phyloP scores from a whole-genome alignment of 2,797 vertebrate genomes.

The Bradypodion pumilum region DNA sequence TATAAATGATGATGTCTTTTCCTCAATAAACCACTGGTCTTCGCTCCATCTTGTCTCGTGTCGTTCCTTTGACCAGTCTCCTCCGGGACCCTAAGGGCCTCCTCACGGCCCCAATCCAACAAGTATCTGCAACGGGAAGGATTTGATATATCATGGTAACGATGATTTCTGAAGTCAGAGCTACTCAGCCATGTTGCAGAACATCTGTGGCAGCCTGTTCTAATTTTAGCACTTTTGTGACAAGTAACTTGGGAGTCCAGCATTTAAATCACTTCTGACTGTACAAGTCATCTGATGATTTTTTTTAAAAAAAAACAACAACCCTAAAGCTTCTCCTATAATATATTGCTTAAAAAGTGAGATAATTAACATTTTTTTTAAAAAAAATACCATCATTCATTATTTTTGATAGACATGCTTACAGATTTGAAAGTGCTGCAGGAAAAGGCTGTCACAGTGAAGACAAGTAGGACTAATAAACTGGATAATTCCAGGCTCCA shows the following conservation, averaged over 20 bases:
- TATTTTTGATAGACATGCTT: conserved; percentile 4
- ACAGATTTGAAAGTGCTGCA: not conserved
- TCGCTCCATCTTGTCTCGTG: no score
- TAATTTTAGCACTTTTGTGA: conserved; percentile 63
- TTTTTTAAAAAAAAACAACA: no score
- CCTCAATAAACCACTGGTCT: no score
- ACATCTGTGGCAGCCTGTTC: conserved; percentile 65
- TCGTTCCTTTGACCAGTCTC: no score
- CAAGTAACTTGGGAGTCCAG: not conserved
- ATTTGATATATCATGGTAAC: not conserved
- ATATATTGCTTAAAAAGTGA: conserved; percentile 3
- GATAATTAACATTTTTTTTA: conserved; percentile 24
- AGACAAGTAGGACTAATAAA: conserved; percentile 54
- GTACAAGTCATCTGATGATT: conserved; percentile 36
- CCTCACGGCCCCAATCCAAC: no score
- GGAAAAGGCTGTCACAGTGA: conserved; percentile 40
- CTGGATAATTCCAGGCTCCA: conserved; percentile 46
- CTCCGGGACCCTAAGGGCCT: no score
- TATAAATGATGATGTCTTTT: no score
- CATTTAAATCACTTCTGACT: conserved; percentile 3
- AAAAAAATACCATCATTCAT: not conserved
- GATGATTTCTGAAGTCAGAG: conserved; percentile 37
- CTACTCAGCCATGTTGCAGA: conserved; percentile 38
- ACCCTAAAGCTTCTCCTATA: not conserved
- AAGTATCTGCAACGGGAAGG: conserved; percentile 39